A percentile compares a stretch with the other conserved stretches of the same genome.
Conservation (phyloP, 2,888 invertebrate species). For the Rhyacophila evoluta region DNA sequence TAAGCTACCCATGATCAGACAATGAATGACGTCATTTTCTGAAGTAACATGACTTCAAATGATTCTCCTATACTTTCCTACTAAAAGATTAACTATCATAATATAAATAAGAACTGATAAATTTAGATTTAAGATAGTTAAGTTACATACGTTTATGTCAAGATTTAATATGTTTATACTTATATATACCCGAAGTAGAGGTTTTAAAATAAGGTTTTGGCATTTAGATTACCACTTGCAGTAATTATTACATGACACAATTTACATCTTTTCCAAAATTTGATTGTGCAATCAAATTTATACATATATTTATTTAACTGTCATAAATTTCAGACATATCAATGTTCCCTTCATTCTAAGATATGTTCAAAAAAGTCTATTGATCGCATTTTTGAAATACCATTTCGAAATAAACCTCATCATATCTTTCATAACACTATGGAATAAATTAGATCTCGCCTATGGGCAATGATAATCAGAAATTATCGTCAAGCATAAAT, state of each 20-base stretch:
- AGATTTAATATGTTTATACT: constrained; percentile 11
- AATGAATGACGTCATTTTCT: constrained; percentile 14
- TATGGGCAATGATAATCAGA: neutral
- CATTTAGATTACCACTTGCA: constrained; percentile 17
- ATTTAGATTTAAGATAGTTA: constrained; percentile 14
- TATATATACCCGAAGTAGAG: neutral
- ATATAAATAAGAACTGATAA: constrained; percentile 10
- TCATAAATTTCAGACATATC: constrained; percentile 7
- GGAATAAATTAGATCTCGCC: neutral
- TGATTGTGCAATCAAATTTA: constrained; percentile 10
- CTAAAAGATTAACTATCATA: constrained; percentile 17
- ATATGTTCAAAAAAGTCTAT: constrained; percentile 24
- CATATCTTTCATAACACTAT: neutral
- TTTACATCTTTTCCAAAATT: neutral
- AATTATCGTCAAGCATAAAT: neutral
- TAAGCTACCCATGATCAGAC: constrained; percentile 35
- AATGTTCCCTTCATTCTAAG: constrained; percentile 14
- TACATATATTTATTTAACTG: neutral
- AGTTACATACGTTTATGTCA: constrained; percentile 7
- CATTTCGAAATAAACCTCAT: neutral
- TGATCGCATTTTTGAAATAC: constrained; percentile 22
- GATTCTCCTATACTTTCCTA: constrained; percentile 8
- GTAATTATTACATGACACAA: neutral
- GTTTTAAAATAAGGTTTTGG: constrained; percentile 17
- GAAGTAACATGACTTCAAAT: constrained; percentile 17